Conservation (phyloP, 1,140 invertebrate genomes). For the Orchesella cincta region DNA sequence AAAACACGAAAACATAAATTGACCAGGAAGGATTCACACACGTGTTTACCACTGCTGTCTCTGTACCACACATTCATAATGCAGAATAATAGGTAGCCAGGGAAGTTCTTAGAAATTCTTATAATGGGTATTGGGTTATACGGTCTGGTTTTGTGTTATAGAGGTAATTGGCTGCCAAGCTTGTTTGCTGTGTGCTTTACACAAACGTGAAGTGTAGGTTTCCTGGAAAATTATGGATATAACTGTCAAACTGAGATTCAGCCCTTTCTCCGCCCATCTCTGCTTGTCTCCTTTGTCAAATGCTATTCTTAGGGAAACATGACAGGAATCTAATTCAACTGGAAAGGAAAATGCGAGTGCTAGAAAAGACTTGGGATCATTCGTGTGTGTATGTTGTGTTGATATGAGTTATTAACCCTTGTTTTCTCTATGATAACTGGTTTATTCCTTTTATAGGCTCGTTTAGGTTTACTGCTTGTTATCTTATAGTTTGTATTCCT, state of each 20-base stretch:
- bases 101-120: neutral
- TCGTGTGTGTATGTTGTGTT: neutral
- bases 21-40: neutral
- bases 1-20: slow-evolving; percentile 15
- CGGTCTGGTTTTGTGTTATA: neutral
- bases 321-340: slow-evolving; percentile 21
- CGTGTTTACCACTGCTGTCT: neutral
- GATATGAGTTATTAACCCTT: neutral
- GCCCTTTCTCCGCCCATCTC: slow-evolving; percentile 1
- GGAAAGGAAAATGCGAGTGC: neutral
- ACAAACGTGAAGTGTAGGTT: neutral
- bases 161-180: neutral
- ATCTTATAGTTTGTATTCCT: no score
- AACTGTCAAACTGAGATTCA: slow-evolving; percentile 3
- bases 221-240: slow-evolving; percentile 1
- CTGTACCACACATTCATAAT: neutral
- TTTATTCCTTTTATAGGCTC: neutral
- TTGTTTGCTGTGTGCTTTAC: neutral
- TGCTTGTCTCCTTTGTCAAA: slow-evolving; percentile 17
- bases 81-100: neutral
- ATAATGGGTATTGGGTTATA: neutral
- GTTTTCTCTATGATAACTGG: neutral
- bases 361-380: neutral
- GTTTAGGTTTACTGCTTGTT: no score
- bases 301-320: neutral